A percentile compares a stretch with the other conserved stretches of the same genome.
Evolutionary conservation across 1,140 invertebrate species (phyloP).

Genomic region (Tribolium madens): DNA sequence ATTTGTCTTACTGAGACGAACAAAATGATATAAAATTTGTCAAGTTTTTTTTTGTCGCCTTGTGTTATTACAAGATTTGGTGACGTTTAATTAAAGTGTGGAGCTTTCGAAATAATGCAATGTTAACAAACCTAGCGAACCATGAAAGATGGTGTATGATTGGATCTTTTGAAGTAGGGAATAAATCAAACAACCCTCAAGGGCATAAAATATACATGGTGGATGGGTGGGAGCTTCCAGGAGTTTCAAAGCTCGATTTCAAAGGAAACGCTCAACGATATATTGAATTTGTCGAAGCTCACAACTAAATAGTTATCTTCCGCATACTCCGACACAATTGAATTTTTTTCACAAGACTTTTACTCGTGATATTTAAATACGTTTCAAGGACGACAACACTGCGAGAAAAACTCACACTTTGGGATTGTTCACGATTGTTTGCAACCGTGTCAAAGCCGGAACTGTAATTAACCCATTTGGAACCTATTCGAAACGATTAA

Average conservation of each 20-base stretch:
- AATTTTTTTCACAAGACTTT: slow-evolving; percentile 3
- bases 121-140: slow-evolving; percentile 55
- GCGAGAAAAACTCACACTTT: not conserved
- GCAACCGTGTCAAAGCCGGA: not conserved
- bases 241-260: slow-evolving; percentile 22
- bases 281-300: slow-evolving; percentile 16
- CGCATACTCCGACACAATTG: not conserved
- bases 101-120: slow-evolving; percentile 25
- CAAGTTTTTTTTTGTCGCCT: too few species aligned
- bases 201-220: slow-evolving; percentile 51
- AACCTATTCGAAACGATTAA: not conserved
- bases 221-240: slow-evolving; percentile 24
- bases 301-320: not conserved
- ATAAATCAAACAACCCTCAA: slow-evolving; percentile 57
- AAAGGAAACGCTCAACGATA: slow-evolving; percentile 20
- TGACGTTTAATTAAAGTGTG: not conserved
- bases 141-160: slow-evolving; percentile 56
- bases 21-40: too few species aligned
- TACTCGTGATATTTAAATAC: slow-evolving; percentile 16
- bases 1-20: too few species aligned
- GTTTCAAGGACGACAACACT: not conserved
- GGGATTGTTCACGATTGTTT: slow-evolving; percentile 3
- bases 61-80: slow-evolving; percentile 6
- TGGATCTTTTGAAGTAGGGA: slow-evolving; percentile 55
- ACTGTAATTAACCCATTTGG: slow-evolving; percentile 28